Percentiles rank a stretch among this genome's conserved stretches.
These are phyloP conservation scores for Hylia prasina DNA, from an alignment of 2,113 vertebrate species.

Conservation along the genomic window DNA sequence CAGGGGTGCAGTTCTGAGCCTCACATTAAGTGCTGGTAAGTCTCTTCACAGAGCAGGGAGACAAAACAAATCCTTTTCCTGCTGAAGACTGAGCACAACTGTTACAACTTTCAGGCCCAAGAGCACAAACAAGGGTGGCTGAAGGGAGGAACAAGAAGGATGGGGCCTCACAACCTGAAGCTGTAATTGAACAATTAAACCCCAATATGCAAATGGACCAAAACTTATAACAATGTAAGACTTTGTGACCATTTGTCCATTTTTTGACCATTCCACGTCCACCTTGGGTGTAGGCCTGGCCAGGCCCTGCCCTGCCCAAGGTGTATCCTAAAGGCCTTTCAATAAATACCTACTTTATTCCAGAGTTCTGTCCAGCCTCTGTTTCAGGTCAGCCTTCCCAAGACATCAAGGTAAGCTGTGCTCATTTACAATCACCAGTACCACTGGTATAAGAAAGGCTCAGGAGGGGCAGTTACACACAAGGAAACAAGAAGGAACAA, in stretches of 20 bases:
- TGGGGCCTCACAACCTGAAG: not conserved
- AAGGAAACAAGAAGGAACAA: not conserved
- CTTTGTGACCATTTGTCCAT: fast-evolving
- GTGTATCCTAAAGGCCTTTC: not conserved
- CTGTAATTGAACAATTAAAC: not conserved
- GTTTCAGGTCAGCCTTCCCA: not conserved
- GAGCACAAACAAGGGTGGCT: not conserved
- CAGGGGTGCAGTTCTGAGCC: not conserved
- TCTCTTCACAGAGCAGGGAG: not conserved
- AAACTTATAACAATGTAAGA: not conserved
- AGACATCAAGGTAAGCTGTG: not conserved
- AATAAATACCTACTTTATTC: not conserved
- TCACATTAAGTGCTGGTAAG: not conserved
- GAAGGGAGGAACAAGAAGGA: not conserved
- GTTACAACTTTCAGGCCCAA: not conserved
- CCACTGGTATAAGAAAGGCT: not conserved
- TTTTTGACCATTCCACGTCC: not conserved
- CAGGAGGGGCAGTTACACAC: not conserved
- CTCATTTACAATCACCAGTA: not conserved
- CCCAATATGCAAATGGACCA: not conserved
- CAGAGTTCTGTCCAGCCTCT: not conserved
- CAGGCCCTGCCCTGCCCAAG: not conserved
- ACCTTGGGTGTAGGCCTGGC: not conserved
- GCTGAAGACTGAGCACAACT: not conserved
- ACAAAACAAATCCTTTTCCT: not conserved